Base-by-base conservation (phyloP, 2,113 vertebrate species). In the Scatophagus argus region DNA sequence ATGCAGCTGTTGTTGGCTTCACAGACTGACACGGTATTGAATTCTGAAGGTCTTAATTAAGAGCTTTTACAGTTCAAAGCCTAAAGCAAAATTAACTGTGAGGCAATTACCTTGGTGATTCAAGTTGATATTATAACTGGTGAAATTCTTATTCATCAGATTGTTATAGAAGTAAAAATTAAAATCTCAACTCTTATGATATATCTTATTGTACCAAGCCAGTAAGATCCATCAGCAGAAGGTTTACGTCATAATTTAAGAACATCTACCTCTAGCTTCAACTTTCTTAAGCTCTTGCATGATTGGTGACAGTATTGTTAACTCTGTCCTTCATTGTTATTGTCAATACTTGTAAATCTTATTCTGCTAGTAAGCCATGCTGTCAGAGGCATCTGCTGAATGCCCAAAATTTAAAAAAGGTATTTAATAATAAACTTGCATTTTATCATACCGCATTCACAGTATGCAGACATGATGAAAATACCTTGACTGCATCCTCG, bases 401-500 rank as follows among this genome's bases (percentile, higher is more conserved):
- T 34, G 14, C 13, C 14, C 6, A 7, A 25, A 23, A 25, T n/a
- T 21, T 44, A 32, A 21, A 4, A 6, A 10, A n/a, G n/a, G 31
- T 8, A 55, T 16, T 25, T 4, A 21, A 27, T 2, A 16, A 36
- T 17, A 14, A n/a, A 38, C 14, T 16, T 29, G 19, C 9, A 6
- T 3, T 55, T 0, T 43, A 38, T 16, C 32, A 3, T 59, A 38
- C 11, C 23, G 56, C 56, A 23, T 12, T 59, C 11, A 43, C 25
- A 46, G 34, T 11, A 19, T 23, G 39, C 21, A 25, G 13, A 25
- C 25, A 16, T 36, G 44, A 9, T 54, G 49, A 21, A 23, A 2
- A 16, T 88, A 99, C 98, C 97, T 99, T 97, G 36, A 99, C 98
- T 0, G 98, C 98, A 1, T 99, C 98, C 87, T 99, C 98, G 1